A percentile compares a stretch with the other conserved stretches of the same genome.
Conservation (phyloP, 2,888 invertebrate genomes). For the Epinotia nisella region DNA sequence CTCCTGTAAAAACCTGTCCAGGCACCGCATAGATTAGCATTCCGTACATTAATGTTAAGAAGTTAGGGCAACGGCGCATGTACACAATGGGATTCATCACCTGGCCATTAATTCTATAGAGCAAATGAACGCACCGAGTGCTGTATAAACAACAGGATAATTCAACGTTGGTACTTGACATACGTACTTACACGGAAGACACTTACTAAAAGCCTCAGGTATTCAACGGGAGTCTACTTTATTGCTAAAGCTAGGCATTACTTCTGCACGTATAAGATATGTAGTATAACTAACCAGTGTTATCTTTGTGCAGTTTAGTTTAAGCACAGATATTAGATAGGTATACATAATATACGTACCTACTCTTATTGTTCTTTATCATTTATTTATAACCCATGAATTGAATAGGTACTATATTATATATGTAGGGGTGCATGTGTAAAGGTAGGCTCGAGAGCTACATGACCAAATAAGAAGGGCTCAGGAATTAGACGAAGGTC, state of each 20-base stretch:
- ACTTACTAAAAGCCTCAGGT: constrained; percentile 39
- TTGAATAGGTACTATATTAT: no score
- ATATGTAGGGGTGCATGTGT: no score
- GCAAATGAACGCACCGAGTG: constrained; percentile 34
- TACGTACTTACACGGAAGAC: constrained; percentile 43
- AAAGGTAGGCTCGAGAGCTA: no score
- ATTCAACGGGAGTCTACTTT: constrained; percentile 43
- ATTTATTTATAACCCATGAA: neutral
- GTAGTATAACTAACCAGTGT: neutral
- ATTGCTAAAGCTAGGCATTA: constrained; percentile 29
- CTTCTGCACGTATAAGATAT: constrained; percentile 12
- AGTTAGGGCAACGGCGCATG: constrained; percentile 31
- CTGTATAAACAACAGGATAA: constrained; percentile 41
- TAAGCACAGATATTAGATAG: neutral
- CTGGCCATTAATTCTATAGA: constrained; percentile 32
- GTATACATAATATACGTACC: neutral
- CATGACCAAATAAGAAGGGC: no score
- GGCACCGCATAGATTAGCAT: constrained; percentile 8
- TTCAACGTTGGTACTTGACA: constrained; percentile 36
- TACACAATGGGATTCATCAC: constrained; percentile 35
- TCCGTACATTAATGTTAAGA: constrained; percentile 19
- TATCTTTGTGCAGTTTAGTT: neutral
- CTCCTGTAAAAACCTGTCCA: neutral
- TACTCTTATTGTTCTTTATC: neutral
- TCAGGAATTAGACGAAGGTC: no score